Evolutionary conservation across 2,113 vertebrate genomes (phyloP).

Genomic region (Oryzias curvinotus): DNA sequence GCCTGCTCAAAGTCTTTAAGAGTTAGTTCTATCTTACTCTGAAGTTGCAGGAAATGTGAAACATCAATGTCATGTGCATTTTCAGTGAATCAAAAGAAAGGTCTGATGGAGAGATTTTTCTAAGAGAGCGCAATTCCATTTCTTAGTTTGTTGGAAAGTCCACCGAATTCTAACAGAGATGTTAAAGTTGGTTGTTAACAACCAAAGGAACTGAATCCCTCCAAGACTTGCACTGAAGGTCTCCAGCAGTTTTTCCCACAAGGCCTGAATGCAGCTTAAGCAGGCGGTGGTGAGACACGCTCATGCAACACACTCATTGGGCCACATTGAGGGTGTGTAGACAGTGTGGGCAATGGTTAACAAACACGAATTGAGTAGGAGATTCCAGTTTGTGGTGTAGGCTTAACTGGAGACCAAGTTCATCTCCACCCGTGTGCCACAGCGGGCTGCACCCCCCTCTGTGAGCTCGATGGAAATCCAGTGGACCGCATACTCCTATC

Average conservation of each 20-base stretch:
- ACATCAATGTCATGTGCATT: neutral
- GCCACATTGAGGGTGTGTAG: slow-evolving; percentile 76
- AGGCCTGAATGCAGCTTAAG: slow-evolving; percentile 52
- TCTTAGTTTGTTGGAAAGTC: neutral
- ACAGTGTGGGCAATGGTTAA: slow-evolving; percentile 67
- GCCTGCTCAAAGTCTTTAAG: too few species aligned
- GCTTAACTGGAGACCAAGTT: slow-evolving; percentile 50
- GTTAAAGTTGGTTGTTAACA: neutral
- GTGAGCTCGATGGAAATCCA: slow-evolving; percentile 40
- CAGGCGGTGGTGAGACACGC: slow-evolving; percentile 62
- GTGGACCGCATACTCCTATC: slow-evolving; percentile 48
- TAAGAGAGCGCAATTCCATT: slow-evolving; percentile 3
- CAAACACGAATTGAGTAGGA: slow-evolving; percentile 72
- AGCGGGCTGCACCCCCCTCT: slow-evolving; percentile 21
- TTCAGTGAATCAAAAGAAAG: neutral
- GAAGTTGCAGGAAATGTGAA: too few species aligned
- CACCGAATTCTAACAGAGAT: neutral
- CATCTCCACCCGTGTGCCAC: slow-evolving; percentile 53
- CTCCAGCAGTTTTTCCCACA: slow-evolving; percentile 29
- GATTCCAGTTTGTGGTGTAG: slow-evolving; percentile 67
- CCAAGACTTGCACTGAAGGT: slow-evolving; percentile 9
- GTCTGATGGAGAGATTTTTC: neutral
- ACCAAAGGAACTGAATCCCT: neutral
- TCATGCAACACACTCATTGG: slow-evolving; percentile 70
- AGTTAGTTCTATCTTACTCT: too few species aligned